Conservation (phyloP, 2,888 invertebrate genomes). For the Ormyrus labotus region DNA sequence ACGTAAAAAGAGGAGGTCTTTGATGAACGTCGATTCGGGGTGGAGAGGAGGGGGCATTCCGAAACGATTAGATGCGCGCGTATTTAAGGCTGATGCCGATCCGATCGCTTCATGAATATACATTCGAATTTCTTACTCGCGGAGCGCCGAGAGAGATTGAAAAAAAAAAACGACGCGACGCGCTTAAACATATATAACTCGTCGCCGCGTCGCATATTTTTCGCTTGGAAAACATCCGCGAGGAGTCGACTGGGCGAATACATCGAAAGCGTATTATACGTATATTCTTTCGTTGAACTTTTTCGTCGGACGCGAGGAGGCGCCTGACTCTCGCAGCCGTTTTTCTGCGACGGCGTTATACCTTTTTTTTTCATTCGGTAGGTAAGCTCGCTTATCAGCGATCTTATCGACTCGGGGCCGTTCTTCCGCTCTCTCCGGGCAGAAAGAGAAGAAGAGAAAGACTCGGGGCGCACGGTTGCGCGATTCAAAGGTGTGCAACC, state of each 20-base stretch:
- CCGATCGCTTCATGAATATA: too few species aligned
- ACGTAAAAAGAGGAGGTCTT: too few species aligned
- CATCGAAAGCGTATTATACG: neutral
- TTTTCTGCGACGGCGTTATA: too few species aligned
- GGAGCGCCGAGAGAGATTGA: too few species aligned
- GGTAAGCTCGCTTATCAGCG: constrained; percentile 39
- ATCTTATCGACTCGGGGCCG: constrained; percentile 44
- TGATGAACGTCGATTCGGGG: too few species aligned
- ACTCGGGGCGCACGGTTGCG: neutral
- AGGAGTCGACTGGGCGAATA: too few species aligned
- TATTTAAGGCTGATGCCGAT: too few species aligned
- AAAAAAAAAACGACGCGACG: neutral
- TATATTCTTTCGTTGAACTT: neutral
- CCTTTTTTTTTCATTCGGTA: constrained; percentile 22
- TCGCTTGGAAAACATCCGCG: neutral
- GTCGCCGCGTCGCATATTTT: neutral
- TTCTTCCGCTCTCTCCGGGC: constrained; percentile 33
- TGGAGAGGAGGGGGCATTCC: too few species aligned
- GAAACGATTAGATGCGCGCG: too few species aligned
- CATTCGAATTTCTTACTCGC: too few species aligned
- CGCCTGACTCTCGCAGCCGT: too few species aligned
- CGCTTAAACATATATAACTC: neutral
- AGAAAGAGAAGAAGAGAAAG: neutral
- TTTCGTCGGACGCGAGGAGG: neutral
- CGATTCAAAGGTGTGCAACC: constrained; percentile 65